These are phyloP conservation scores for Thinocorus orbignyianus DNA, from an alignment of 2,113 vertebrate species.

Conservation along the genomic window DNA sequence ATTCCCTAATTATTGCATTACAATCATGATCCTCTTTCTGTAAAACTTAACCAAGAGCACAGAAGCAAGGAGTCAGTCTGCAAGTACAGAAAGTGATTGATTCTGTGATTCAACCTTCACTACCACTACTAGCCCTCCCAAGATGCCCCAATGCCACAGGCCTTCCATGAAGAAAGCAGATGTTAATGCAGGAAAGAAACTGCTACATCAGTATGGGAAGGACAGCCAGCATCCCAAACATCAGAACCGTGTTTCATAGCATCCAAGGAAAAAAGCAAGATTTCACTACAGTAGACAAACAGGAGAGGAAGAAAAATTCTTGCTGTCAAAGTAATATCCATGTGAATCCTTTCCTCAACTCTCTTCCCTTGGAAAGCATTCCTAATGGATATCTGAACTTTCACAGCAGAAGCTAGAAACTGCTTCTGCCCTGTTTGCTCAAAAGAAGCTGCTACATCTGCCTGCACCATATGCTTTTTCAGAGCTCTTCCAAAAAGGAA, in stretches of 20 bases:
- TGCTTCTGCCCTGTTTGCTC: not conserved
- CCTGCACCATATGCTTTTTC: not conserved
- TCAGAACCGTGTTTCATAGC: not conserved
- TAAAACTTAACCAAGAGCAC: conserved; percentile 8
- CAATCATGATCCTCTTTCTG: not conserved
- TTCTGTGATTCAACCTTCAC: not conserved
- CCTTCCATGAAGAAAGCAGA: not conserved
- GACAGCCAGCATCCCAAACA: not conserved
- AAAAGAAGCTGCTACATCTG: not conserved
- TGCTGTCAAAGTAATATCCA: not conserved
- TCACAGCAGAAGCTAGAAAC: not conserved
- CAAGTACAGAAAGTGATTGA: conserved; percentile 3
- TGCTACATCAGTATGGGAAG: not conserved
- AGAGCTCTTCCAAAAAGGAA: not conserved
- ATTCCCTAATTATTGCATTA: conserved; percentile 24
- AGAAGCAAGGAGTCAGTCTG: not conserved
- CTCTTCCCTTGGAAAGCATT: not conserved
- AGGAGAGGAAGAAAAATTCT: not conserved
- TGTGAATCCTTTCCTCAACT: not conserved
- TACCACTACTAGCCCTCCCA: not conserved
- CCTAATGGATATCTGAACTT: not conserved
- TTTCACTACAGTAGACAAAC: not conserved
- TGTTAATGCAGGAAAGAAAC: not conserved
- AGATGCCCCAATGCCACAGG: not conserved
- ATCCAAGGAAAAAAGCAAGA: not conserved